Percentiles rank a stretch among this genome's conserved stretches.
These are phyloP conservation scores for Helicolenus hilgendorfi DNA, from an alignment of 2,797 vertebrate species.

Conservation along the genomic window DNA sequence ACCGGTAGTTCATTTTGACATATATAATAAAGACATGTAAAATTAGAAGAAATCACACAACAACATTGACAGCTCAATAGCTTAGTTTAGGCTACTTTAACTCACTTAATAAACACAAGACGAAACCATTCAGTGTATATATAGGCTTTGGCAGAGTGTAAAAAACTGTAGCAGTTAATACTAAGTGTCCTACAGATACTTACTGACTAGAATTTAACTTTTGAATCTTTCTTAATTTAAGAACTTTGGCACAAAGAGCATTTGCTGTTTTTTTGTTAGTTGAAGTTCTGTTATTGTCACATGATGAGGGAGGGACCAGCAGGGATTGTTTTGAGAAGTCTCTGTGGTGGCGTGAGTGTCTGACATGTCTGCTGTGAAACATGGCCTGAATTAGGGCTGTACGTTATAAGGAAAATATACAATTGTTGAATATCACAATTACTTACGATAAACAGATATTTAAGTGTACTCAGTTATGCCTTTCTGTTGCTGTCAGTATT, in stretches of 20 bases:
- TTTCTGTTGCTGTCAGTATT: too few species aligned
- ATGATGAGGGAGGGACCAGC: not conserved
- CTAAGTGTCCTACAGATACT: not conserved
- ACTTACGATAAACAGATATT: too few species aligned
- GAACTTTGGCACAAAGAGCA: not conserved
- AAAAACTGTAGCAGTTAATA: not conserved
- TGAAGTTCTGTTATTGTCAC: conserved; percentile 40
- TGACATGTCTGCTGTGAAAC: not conserved
- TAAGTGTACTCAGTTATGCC: too few species aligned
- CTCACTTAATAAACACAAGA: not conserved
- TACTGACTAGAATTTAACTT: not conserved
- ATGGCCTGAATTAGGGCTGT: not conserved
- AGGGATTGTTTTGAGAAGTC: conserved; percentile 1
- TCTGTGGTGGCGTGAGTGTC: not conserved
- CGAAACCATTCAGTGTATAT: not conserved
- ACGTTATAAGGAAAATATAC: too few species aligned
- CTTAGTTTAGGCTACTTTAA: not conserved
- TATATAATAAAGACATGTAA: not conserved
- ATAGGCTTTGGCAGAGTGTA: not conserved
- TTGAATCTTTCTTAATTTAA: not conserved
- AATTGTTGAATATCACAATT: too few species aligned
- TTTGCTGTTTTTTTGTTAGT: not conserved
- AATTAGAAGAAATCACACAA: not conserved
- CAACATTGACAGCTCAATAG: not conserved
- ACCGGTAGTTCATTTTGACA: not conserved